These are phyloP conservation scores for Drosophila seguyi DNA, from an alignment of 1,140 invertebrate species.

Conservation along the genomic window DNA sequence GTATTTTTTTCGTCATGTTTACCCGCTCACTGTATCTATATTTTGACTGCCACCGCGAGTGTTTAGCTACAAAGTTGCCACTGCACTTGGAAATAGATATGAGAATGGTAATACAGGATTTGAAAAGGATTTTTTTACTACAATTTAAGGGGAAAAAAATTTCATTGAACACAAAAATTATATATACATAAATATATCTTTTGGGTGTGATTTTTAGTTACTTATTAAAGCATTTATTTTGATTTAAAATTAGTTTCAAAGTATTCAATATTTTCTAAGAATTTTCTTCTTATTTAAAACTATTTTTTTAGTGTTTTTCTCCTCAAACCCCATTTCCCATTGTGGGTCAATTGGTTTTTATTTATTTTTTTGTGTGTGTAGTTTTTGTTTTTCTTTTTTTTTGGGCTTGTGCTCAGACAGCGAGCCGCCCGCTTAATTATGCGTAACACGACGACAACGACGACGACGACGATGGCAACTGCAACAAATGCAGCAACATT, in stretches of 20 bases:
- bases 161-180: too few relatives aligned
- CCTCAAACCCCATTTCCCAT: constrained; percentile 17
- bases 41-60: constrained; percentile 14
- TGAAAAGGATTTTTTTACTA: too few relatives aligned
- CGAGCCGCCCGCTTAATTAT: constrained; percentile 71
- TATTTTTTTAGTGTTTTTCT: neutral
- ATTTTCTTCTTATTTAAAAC: neutral
- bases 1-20: constrained; percentile 14
- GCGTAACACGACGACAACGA: constrained; percentile 68
- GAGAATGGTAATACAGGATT: too few relatives aligned
- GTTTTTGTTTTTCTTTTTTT: constrained; percentile 22
- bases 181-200: too few relatives aligned
- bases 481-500: constrained; percentile 20
- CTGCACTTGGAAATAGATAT: neutral
- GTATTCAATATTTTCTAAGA: neutral
- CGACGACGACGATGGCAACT: constrained; percentile 54
- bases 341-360: constrained; percentile 67
- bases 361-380: constrained; percentile 21
- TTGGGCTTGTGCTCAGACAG: constrained; percentile 59
- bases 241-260: neutral
- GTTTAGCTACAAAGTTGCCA: constrained; percentile 26
- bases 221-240: too few relatives aligned
- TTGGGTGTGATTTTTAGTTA: too few relatives aligned
- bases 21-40: constrained; percentile 12
- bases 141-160: too few relatives aligned